These are phyloP conservation scores for Ceratina australensis DNA, from an alignment of 1,140 invertebrate species.

Conservation along the genomic window DNA sequence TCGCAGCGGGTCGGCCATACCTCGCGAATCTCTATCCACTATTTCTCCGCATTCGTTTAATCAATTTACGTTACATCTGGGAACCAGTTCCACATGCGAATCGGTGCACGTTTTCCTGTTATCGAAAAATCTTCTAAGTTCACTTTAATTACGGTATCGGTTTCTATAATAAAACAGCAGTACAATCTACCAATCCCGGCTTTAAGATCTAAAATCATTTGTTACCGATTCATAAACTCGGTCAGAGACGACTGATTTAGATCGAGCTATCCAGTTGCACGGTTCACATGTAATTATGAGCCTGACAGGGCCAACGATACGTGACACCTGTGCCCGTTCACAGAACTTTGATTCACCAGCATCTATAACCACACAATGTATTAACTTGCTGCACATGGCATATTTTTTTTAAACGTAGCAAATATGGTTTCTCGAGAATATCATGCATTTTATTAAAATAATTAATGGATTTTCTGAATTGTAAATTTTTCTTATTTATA, in stretches of 20 bases:
- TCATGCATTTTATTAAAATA: too few species aligned
- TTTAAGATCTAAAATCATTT: constrained; percentile 1
- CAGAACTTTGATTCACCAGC: constrained; percentile 57
- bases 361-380: constrained; percentile 23
- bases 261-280: not conserved
- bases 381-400: too few species aligned
- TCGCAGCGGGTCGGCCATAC: not conserved
- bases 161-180: constrained; percentile 7
- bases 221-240: constrained; percentile 6
- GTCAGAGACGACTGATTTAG: not conserved
- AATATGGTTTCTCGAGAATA: not conserved
- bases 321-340: constrained; percentile 57
- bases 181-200: constrained; percentile 15
- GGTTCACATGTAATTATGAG: constrained; percentile 41
- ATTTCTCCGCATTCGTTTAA: constrained; percentile 30
- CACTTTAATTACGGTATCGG: constrained; percentile 18
- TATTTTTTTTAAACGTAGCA: not conserved
- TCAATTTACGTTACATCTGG: constrained; percentile 32
- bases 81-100: constrained; percentile 48
- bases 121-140: constrained; percentile 34
- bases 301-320: constrained; percentile 30
- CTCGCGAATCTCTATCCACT: constrained; percentile 6
- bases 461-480: too few species aligned
- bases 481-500: too few species aligned
- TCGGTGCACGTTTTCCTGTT: constrained; percentile 16